A percentile compares a stretch with the other conserved stretches of the same genome.
phyloP scores from a whole-genome alignment of 2,888 invertebrate genomes.

The Phengaris alcon region DNA sequence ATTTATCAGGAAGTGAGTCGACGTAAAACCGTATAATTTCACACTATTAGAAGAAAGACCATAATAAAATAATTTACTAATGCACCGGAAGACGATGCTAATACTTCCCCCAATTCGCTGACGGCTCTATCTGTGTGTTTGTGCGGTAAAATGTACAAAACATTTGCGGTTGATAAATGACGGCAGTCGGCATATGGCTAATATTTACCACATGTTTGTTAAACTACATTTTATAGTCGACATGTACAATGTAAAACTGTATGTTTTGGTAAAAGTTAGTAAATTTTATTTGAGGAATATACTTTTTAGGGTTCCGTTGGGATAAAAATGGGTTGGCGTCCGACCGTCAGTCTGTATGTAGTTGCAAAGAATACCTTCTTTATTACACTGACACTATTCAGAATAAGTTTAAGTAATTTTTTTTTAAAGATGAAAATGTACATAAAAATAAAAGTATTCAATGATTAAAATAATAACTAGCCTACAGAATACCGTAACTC shows the following conservation, averaged over 20 bases:
- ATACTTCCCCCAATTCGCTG: constrained; percentile 56
- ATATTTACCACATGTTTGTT: constrained; percentile 45
- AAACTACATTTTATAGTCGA: background rate
- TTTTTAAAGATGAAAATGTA: too few relatives aligned
- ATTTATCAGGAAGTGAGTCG: constrained; percentile 48
- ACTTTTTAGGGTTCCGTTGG: too few relatives aligned
- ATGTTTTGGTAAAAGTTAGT: too few relatives aligned
- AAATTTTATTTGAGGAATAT: too few relatives aligned
- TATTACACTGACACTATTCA: too few relatives aligned
- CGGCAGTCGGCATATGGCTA: constrained; percentile 69
- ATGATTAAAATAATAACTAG: too few relatives aligned
- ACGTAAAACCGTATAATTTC: constrained; percentile 56
- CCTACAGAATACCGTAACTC: background rate
- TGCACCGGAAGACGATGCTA: constrained; percentile 71
- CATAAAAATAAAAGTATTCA: too few relatives aligned
- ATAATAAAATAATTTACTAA: constrained; percentile 76
- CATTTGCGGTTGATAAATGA: constrained; percentile 70
- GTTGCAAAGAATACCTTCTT: too few relatives aligned
- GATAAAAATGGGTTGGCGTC: too few relatives aligned
- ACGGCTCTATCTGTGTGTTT: constrained; percentile 59
- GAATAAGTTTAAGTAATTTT: too few relatives aligned
- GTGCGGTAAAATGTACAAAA: constrained; percentile 50
- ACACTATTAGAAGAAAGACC: constrained; percentile 54
- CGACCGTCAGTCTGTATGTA: too few relatives aligned
- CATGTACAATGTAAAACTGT: too few relatives aligned